Conservation (phyloP, 2,888 invertebrate genomes). For the Hydrotaea cyrtoneurina region DNA sequence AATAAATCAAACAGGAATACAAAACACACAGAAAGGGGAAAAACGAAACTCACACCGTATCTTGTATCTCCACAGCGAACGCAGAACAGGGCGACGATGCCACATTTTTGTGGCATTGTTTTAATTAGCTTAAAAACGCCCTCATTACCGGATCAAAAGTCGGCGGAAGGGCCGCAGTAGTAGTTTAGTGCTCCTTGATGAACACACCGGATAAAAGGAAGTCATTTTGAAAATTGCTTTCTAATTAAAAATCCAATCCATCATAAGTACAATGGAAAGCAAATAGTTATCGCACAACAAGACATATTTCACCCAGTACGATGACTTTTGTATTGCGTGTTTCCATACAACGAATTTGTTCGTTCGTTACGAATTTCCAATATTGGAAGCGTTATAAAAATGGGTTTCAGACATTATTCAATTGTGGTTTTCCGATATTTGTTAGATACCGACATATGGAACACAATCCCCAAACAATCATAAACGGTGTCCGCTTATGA, state of each 20-base stretch:
- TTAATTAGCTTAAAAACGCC: slow-evolving; percentile 57
- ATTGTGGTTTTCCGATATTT: too few species aligned
- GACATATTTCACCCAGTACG: too few species aligned
- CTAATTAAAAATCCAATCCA: slow-evolving; percentile 38
- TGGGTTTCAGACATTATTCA: too few species aligned
- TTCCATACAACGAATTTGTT: too few species aligned
- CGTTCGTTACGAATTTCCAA: too few species aligned
- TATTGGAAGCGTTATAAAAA: too few species aligned
- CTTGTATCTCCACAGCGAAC: slow-evolving; percentile 40
- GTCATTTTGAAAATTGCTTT: slow-evolving; percentile 29
- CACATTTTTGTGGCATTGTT: slow-evolving; percentile 49
- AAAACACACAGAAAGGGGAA: too few species aligned
- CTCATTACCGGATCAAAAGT: slow-evolving; percentile 30
- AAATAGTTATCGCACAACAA: background rate
- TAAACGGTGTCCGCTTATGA: too few species aligned
- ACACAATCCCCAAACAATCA: too few species aligned
- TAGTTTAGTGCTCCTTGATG: background rate
- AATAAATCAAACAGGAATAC: slow-evolving; percentile 53
- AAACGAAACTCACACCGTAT: slow-evolving; percentile 7
- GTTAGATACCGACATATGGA: too few species aligned
- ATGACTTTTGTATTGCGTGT: too few species aligned
- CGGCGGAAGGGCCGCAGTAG: background rate
- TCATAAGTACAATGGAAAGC: background rate
- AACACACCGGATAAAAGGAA: background rate
- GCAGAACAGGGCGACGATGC: slow-evolving; percentile 3